These are phyloP conservation scores for Corythoichthys intestinalis DNA, from an alignment of 2,113 vertebrate species.

Conservation along the genomic window DNA sequence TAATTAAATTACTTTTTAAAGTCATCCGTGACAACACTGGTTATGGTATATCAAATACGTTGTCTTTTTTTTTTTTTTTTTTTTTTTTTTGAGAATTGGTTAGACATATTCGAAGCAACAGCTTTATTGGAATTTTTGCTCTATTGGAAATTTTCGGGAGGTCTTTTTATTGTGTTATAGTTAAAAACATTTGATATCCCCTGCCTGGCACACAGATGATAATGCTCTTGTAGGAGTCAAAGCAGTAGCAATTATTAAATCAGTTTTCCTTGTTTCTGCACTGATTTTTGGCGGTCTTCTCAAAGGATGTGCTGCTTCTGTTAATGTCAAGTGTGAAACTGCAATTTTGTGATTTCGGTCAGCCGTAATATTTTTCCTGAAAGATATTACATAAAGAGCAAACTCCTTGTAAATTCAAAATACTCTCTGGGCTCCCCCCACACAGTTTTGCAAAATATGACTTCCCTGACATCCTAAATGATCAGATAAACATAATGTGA, in stretches of 20 bases:
- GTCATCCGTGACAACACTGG: no score
- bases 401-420: neutral
- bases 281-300: neutral
- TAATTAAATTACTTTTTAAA: no score
- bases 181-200: no score
- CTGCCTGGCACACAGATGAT: neutral
- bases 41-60: no score
- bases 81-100: no score
- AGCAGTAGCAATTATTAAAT: neutral
- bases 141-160: no score
- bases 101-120: no score
- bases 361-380: slow-evolving; percentile 12
- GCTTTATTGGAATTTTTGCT: no score
- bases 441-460: neutral
- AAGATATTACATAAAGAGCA: slow-evolving; percentile 5
- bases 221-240: neutral
- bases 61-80: no score
- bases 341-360: slow-evolving; percentile 4
- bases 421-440: neutral
- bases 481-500: no score
- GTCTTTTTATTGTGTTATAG: no score
- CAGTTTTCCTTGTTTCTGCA: neutral
- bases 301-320: neutral
- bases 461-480: neutral
- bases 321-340: neutral